Conservation (phyloP, 2,888 invertebrate species). For the Eilema depressum region DNA sequence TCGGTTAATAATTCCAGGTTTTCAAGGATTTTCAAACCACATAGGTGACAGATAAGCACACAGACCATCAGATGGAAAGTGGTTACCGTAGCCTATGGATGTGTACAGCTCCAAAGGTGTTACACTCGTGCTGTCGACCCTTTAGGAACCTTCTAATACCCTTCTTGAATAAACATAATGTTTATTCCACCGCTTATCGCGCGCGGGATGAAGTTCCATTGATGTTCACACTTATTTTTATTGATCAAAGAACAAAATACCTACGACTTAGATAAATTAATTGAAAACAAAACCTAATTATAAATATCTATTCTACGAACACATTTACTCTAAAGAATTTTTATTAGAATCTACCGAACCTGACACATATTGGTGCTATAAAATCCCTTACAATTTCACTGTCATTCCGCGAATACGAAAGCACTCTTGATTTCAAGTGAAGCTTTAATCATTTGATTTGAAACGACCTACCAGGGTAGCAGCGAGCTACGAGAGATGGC, state of each 20-base stretch:
- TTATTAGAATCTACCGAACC: not conserved
- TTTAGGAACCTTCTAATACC: too few species aligned
- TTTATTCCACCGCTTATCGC: too few species aligned
- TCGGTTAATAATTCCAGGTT: too few species aligned
- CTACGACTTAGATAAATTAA: not conserved
- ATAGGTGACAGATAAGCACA: too few species aligned
- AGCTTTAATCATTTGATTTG: constrained; percentile 37
- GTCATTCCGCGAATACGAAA: constrained; percentile 17
- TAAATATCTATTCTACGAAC: not conserved
- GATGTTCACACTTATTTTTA: not conserved
- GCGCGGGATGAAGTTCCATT: too few species aligned
- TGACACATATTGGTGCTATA: not conserved
- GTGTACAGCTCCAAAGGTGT: too few species aligned
- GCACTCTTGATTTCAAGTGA: constrained; percentile 19
- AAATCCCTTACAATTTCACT: constrained; percentile 8
- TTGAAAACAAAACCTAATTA: not conserved
- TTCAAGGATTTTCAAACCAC: too few species aligned
- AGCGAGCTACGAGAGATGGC: constrained; percentile 49
- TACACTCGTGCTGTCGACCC: too few species aligned
- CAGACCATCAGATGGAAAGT: too few species aligned
- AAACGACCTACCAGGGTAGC: constrained; percentile 45
- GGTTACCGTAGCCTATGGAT: too few species aligned
- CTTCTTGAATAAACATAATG: too few species aligned
- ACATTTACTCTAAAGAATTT: not conserved
- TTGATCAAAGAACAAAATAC: not conserved